Conservation (phyloP, 2,797 vertebrate genomes). For the Phataginus tricuspis region DNA sequence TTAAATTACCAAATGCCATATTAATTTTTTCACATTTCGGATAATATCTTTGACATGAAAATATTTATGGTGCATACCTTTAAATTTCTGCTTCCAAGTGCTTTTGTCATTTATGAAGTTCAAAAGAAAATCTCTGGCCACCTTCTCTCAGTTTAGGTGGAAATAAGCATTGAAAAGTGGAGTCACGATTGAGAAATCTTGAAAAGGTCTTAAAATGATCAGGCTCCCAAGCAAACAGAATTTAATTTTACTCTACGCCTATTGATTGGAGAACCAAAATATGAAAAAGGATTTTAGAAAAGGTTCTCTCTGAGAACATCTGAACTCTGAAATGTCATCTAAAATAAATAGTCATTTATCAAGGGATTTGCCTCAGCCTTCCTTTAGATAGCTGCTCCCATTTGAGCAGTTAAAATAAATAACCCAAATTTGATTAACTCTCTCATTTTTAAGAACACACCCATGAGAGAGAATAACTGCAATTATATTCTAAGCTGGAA, state of each 20-base stretch:
- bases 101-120: neutral
- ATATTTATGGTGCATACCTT: neutral
- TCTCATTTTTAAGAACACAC: conserved; percentile 8
- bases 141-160: neutral
- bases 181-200: neutral
- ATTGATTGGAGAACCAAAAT: neutral
- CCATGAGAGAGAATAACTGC: neutral
- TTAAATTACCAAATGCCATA: neutral
- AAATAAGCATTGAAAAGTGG: conserved; percentile 24
- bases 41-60: neutral
- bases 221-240: neutral
- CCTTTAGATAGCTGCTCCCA: conserved; percentile 10
- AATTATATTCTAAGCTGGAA: neutral
- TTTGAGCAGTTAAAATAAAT: conserved; percentile 12
- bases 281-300: conserved; percentile 38
- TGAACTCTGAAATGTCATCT: conserved; percentile 45
- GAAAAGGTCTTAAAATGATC: neutral
- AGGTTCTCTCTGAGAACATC: neutral
- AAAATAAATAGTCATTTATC: neutral
- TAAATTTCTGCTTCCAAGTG: conserved; percentile 2
- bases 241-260: conserved; percentile 33
- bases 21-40: neutral
- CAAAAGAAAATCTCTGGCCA: neutral
- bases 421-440: conserved; percentile 35
- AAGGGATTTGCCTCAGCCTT: conserved; percentile 21